Evolutionary conservation across 2,113 vertebrate species (phyloP).

Genomic region (Cromileptes altivelis): DNA sequence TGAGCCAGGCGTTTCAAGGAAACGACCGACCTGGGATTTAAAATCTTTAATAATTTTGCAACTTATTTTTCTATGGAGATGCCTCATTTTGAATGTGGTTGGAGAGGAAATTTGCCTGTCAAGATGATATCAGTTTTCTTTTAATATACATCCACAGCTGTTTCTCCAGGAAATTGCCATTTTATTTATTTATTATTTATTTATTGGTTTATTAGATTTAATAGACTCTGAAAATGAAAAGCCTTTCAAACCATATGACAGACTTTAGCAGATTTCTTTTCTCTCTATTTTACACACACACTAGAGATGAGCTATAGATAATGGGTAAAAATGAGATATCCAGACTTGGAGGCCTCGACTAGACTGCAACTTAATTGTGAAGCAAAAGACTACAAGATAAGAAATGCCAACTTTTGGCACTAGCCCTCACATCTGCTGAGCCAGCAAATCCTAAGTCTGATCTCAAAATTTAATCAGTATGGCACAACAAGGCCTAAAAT

Average conservation of each 20-base stretch:
- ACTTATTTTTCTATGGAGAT: conserved; percentile 68
- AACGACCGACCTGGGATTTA: conserved; percentile 49
- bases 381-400: conserved; percentile 61
- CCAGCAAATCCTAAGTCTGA: conserved; percentile 74
- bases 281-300: conserved; percentile 47
- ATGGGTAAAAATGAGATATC: conserved; percentile 57
- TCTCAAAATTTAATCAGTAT: conserved; percentile 68
- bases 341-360: conserved; percentile 39
- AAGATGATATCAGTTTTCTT: conserved; percentile 75
- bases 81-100: conserved; percentile 73
- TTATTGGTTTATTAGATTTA: conserved; percentile 76
- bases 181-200: conserved; percentile 81
- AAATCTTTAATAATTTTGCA: conserved; percentile 70
- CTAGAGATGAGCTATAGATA: conserved; percentile 62
- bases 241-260: conserved; percentile 57
- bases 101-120: conserved; percentile 82
- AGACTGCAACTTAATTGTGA: conserved; percentile 54
- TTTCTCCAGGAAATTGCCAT: conserved; percentile 80
- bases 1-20: conserved; percentile 43
- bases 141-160: conserved; percentile 75
- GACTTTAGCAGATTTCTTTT: conserved; percentile 54
- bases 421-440: conserved; percentile 59
- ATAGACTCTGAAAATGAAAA: conserved; percentile 76
- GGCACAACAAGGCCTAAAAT: conserved; percentile 61
- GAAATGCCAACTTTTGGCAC: conserved; percentile 71